Conservation (phyloP, 1,140 invertebrate genomes). For the Hyles vespertilio region DNA sequence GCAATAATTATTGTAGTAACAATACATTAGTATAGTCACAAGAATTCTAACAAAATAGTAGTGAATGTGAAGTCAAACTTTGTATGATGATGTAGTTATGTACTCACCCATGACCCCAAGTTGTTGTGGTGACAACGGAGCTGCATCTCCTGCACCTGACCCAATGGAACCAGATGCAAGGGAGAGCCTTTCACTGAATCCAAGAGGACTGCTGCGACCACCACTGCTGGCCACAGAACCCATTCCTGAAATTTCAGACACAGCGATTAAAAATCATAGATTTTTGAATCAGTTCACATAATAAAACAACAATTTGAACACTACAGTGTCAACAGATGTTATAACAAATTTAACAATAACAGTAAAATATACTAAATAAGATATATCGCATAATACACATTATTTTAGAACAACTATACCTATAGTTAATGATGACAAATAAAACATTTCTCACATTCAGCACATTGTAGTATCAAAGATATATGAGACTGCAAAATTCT, state of each 20-base stretch:
- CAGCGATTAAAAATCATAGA: background rate
- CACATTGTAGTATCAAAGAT: no score
- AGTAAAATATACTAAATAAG: no score
- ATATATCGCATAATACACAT: no score
- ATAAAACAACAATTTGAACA: background rate
- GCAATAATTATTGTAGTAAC: no score
- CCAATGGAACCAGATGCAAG: conserved; percentile 79
- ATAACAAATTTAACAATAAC: no score
- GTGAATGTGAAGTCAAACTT: no score
- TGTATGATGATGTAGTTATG: background rate
- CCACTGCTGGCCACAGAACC: conserved; percentile 77
- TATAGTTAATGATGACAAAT: background rate
- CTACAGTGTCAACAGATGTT: background rate
- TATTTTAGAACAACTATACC: no score
- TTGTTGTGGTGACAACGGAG: conserved; percentile 80
- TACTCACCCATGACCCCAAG: conserved; percentile 81
- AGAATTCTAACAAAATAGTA: no score
- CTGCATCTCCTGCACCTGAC: conserved; percentile 63
- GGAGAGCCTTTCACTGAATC: conserved; percentile 78
- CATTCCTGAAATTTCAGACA: conserved; percentile 54
- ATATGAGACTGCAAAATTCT: background rate
- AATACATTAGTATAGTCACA: no score
- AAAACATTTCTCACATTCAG: background rate
- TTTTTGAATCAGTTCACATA: no score
- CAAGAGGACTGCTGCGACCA: conserved; percentile 73